Evolutionary conservation across 2,888 invertebrate species (phyloP), one percentile per base, ranked within the genome.

Genomic region (Pomacea canaliculata): DNA sequence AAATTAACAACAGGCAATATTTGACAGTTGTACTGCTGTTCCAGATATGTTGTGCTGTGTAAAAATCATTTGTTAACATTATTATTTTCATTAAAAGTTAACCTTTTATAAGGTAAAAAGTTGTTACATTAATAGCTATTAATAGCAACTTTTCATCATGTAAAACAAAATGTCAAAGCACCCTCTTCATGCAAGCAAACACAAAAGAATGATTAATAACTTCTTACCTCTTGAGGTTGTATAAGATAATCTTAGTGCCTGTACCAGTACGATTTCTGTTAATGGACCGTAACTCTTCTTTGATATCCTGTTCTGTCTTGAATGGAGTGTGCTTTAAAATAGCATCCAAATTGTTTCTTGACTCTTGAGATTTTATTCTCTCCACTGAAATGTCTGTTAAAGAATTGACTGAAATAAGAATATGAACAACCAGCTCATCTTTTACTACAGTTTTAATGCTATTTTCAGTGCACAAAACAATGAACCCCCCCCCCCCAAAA

Each of bases 181-280:
- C 12, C 51, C 51, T 56, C 51, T 56, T 10, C 51, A 56, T 2
- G 8, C 51, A 56, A 13, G 51, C 51, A n/a, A 2, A 63, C 1
- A 18, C 12, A 16, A 8, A 49, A n/a, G 12, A 9, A 46, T 12
- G 16, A 37, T 7, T 16, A 3, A 18, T 10, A 37, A 10, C 7
- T 27, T 16, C 83, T 78, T 76, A 89, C 89, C 80, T 85, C 74
- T 85, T 86, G n/a, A 90, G 82, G 76, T 88, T 89, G 78, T 85
- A 89, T 70, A 90, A 82, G 66, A 90, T 83, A 67, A 90, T 89
- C 65, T 85, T 85, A 18, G 90, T 90, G 48, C 90, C 90, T 9
- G 85, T 86, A 37, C 81, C 80, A 49, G 84, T 81, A 10, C 72
- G 70, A 49, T 74, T 73, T 62, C 78, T 80, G 60, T 79, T 81